These are phyloP conservation scores for Eolophus roseicapilla DNA, from an alignment of 2,113 vertebrate genomes.

Conservation along the genomic window DNA sequence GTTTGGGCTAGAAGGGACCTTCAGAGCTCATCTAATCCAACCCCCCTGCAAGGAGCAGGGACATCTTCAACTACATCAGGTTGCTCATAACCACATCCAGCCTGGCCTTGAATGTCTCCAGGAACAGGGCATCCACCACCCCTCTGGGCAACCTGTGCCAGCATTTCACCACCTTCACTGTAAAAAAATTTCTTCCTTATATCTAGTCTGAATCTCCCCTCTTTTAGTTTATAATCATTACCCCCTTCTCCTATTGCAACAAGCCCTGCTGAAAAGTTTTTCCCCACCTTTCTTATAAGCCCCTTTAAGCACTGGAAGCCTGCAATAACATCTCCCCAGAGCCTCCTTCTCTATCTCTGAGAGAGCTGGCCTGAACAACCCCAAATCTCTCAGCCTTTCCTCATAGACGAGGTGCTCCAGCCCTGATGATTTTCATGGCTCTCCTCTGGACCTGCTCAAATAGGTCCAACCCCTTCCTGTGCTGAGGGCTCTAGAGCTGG, in stretches of 20 bases:
- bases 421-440: background rate
- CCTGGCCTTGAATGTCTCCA: background rate
- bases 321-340: background rate
- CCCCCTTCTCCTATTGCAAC: background rate
- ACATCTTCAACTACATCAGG: background rate
- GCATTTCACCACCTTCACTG: background rate
- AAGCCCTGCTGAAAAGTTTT: background rate
- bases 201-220: background rate
- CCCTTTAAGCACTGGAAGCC: background rate
- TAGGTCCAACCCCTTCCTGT: background rate
- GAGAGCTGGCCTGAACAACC: background rate
- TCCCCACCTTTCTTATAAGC: background rate
- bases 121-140: background rate
- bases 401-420: background rate
- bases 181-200: background rate
- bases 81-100: background rate
- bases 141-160: background rate
- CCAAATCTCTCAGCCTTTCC: background rate
- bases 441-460: background rate
- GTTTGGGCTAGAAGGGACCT: background rate
- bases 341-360: background rate
- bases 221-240: background rate
- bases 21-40: background rate
- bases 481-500: background rate
- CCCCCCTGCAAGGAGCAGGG: background rate